Percentiles rank a stretch among this genome's conserved stretches.
phyloP scores from a whole-genome alignment of 2,113 vertebrate genomes.

The Pterocles orientalis region DNA sequence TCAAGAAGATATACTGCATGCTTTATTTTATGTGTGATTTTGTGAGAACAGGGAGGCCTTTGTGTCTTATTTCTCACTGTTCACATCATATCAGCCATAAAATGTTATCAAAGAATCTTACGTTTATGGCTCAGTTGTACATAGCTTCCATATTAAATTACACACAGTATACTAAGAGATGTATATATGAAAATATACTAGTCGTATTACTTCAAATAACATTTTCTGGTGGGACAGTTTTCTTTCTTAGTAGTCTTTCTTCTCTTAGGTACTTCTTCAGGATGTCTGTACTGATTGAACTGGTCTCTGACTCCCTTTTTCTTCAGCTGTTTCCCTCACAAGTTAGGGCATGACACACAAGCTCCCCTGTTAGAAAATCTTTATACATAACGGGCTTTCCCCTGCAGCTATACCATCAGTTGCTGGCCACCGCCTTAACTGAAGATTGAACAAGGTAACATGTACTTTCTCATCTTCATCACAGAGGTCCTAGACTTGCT shows the following conservation, averaged over 20 bases:
- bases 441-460: fast-evolving
- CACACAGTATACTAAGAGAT: neutral
- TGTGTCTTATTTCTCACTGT: neutral
- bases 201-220: neutral
- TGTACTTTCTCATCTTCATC: neutral
- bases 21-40: neutral
- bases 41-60: neutral
- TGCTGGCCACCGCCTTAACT: neutral
- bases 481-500: neutral
- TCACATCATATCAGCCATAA: neutral
- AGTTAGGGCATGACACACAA: neutral
- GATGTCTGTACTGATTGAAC: neutral
- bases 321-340: neutral
- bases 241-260: neutral
- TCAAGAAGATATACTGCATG: neutral
- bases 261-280: neutral
- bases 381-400: neutral
- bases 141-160: neutral
- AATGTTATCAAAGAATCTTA: neutral
- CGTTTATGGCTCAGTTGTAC: neutral
- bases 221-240: neutral
- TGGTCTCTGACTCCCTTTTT: neutral
- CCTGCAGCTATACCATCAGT: neutral
- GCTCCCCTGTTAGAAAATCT: neutral
- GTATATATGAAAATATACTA: neutral